Percentiles rank a stretch among this genome's conserved stretches.
These are phyloP conservation scores for Cephus sareptanus DNA, from an alignment of 2,888 invertebrate species.

Conservation along the genomic window DNA sequence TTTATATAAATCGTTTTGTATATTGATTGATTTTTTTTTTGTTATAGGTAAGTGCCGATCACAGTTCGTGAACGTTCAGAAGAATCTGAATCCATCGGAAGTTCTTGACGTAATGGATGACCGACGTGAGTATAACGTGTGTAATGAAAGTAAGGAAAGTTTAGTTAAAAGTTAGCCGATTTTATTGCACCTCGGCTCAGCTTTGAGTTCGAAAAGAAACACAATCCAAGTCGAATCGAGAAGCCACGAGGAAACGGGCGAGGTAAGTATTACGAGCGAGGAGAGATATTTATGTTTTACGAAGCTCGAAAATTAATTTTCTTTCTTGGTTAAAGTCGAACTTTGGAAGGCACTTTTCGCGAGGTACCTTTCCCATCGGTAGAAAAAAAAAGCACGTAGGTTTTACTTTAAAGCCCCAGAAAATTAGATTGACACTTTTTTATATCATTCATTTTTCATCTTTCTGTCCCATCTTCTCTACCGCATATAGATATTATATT, in stretches of 20 bases:
- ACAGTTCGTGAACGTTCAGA: not conserved
- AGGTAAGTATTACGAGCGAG: not conserved
- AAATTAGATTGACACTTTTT: not conserved
- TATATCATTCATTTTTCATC: not conserved
- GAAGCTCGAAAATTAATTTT: slow-evolving; percentile 27
- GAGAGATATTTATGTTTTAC: not conserved
- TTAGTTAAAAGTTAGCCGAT: not conserved
- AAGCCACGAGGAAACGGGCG: not conserved
- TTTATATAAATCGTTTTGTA: too few species aligned
- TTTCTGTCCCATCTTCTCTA: not conserved
- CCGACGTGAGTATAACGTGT: not conserved
- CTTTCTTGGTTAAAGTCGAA: slow-evolving; percentile 15
- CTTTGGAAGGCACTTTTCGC: slow-evolving; percentile 8
- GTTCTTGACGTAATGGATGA: not conserved
- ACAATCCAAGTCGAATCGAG: slow-evolving; percentile 21
- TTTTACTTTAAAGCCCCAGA: not conserved
- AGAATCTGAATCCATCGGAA: not conserved
- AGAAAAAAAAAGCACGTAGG: not conserved
- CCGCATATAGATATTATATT: not conserved
- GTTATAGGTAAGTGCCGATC: not conserved
- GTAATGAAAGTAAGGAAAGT: not conserved
- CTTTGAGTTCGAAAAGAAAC: slow-evolving; percentile 7
- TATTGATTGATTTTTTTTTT: not conserved
- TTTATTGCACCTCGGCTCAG: not conserved
- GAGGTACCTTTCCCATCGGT: not conserved